Evolutionary conservation across 2,113 vertebrate species (phyloP).

Genomic region (Manacus vitellinus): DNA sequence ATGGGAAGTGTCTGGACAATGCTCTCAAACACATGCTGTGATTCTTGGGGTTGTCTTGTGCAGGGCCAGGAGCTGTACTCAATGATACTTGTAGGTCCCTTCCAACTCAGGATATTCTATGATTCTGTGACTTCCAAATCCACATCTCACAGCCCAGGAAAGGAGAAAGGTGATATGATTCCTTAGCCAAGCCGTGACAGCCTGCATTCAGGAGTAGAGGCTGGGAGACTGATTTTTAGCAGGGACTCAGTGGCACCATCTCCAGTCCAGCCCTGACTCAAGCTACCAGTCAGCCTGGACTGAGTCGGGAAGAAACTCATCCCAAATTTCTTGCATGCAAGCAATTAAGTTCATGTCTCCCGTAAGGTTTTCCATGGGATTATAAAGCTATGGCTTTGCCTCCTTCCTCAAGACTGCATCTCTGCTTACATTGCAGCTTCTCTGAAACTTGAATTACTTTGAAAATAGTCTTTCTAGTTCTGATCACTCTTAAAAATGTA

Average conservation of each 20-base stretch:
- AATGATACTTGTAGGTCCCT: background rate
- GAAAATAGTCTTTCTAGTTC: background rate
- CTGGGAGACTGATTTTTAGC: background rate
- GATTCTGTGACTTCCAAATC: background rate
- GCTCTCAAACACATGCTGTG: background rate
- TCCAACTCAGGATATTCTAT: background rate
- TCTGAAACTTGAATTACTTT: background rate
- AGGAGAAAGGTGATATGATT: background rate
- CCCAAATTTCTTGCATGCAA: background rate
- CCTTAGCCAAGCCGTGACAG: background rate
- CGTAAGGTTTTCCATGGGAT: background rate
- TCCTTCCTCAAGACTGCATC: background rate
- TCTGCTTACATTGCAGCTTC: background rate
- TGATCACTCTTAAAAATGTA: background rate
- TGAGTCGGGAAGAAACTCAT: background rate
- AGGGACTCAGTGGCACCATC: background rate
- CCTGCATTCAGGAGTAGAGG: background rate
- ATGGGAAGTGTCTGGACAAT: background rate
- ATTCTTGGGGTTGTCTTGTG: background rate
- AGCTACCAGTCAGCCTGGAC: background rate
- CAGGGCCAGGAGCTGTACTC: background rate
- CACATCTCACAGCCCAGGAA: background rate
- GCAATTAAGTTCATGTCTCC: background rate
- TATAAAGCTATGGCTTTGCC: background rate
- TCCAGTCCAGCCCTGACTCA: accelerated